phyloP scores from a whole-genome alignment of 1,140 invertebrate species.

The Brachionus rubens region DNA sequence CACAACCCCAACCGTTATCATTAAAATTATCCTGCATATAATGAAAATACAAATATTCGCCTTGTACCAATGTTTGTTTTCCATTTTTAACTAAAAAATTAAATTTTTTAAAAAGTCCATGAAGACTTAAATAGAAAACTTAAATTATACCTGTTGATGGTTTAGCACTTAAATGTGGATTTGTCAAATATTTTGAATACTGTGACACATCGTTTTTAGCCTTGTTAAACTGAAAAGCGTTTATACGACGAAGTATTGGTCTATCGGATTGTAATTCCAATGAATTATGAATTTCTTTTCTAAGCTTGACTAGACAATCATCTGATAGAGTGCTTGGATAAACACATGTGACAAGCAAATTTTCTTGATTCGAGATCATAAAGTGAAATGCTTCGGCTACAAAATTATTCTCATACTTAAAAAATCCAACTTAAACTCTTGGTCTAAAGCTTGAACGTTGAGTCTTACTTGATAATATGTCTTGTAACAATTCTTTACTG shows the following conservation, averaged over 20 bases:
- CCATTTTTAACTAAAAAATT: conserved; percentile 33
- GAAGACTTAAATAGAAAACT: neutral
- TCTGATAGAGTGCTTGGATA: conserved; percentile 8
- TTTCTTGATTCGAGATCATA: neutral
- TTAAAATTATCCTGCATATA: conserved; percentile 92
- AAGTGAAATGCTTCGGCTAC: conserved; percentile 23
- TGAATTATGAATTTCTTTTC: conserved; percentile 19
- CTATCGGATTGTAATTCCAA: neutral
- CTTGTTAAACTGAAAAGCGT: neutral
- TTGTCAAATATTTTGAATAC: conserved; percentile 4
- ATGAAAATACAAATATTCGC: conserved; percentile 88
- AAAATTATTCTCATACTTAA: conserved; percentile 14
- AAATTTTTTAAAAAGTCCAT: neutral
- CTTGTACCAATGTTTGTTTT: conserved; percentile 67
- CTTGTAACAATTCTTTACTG: conserved; percentile 33
- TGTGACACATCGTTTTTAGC: neutral
- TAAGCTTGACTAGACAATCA: neutral
- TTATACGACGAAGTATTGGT: neutral
- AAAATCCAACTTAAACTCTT: neutral
- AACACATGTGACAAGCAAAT: conserved; percentile 11
- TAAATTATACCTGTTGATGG: neutral
- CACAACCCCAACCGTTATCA: conserved; percentile 98
- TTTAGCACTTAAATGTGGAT: conserved; percentile 1
- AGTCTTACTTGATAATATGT: conserved; percentile 32
- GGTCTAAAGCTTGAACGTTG: too few relatives aligned